Conservation (phyloP, 2,113 vertebrate genomes). For the Paedocypris sp. region DNA sequence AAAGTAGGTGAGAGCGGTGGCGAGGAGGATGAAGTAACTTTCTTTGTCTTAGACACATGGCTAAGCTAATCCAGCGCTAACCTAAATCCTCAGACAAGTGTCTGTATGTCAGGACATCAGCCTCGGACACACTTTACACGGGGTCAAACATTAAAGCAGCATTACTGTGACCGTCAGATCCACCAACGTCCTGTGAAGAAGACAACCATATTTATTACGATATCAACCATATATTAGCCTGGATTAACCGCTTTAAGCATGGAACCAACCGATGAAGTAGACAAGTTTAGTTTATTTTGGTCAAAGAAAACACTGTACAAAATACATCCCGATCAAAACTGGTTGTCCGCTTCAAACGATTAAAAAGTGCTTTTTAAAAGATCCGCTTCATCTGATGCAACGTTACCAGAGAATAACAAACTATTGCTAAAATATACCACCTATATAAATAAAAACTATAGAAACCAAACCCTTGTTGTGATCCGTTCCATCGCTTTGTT, state of each 20-base stretch:
- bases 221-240: no score
- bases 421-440: constrained; percentile 29
- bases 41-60: constrained; percentile 34
- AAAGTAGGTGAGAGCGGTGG: not conserved
- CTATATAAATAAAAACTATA: no score
- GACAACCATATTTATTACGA: no score
- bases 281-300: constrained; percentile 10
- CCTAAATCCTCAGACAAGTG: constrained; percentile 46
- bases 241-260: not conserved
- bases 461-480: constrained; percentile 2
- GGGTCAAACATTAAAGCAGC: not conserved
- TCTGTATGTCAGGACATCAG: constrained; percentile 4
- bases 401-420: constrained; percentile 16
- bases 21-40: not conserved
- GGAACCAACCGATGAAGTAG: not conserved
- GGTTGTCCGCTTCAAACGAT: constrained; percentile 10
- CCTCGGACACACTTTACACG: not conserved
- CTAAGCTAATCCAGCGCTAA: constrained; percentile 48
- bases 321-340: constrained; percentile 11
- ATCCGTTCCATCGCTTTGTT: no score
- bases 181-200: no score
- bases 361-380: constrained; percentile 29
- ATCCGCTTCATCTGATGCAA: constrained; percentile 2
- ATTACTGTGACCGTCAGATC: no score
- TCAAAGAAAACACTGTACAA: constrained; percentile 19